phyloP scores from a whole-genome alignment of 1,140 invertebrate species.

The Pseudomyrmex concolor region DNA sequence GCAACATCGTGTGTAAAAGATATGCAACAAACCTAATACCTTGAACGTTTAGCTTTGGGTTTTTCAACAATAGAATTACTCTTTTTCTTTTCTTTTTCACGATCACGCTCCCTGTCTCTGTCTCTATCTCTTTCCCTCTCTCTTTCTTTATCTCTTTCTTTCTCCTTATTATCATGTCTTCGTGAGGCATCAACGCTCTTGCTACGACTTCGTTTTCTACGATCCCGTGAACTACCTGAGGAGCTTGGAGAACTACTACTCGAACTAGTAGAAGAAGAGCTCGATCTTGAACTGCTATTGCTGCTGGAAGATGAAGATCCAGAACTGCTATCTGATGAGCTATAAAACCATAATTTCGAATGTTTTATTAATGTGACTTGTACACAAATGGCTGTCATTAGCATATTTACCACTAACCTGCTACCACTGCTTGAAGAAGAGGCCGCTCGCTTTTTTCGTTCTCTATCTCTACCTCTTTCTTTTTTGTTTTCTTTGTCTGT shows the following conservation, averaged over 20 bases:
- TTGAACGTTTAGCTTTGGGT: conserved; percentile 86
- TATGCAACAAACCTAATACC: conserved; percentile 75
- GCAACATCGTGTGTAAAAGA: neutral
- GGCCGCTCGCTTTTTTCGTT: conserved; percentile 89
- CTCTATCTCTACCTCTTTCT: conserved; percentile 86
- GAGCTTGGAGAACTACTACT: conserved; percentile 90
- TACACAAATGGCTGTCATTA: neutral
- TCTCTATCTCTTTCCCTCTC: conserved; percentile 84
- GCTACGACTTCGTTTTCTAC: conserved; percentile 82
- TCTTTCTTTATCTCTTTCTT: conserved; percentile 85
- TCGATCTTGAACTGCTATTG: conserved; percentile 88
- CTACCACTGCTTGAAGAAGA: conserved; percentile 93
- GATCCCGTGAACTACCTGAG: conserved; percentile 86
- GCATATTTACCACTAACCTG: conserved; percentile 74
- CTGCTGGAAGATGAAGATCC: conserved; percentile 86
- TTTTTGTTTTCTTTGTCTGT: conserved; percentile 91
- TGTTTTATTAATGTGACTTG: neutral
- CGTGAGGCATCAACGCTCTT: conserved; percentile 84
- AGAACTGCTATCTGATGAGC: conserved; percentile 92
- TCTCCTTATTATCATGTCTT: conserved; percentile 85
- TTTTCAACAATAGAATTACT: conserved; percentile 86
- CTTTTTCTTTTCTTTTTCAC: conserved; percentile 84
- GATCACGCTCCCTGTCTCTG: conserved; percentile 81
- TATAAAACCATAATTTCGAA: conserved; percentile 74
- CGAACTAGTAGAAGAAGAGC: conserved; percentile 88